Evolutionary conservation across 2,113 vertebrate species (phyloP).

Genomic region (Carettochelys insculpta): DNA sequence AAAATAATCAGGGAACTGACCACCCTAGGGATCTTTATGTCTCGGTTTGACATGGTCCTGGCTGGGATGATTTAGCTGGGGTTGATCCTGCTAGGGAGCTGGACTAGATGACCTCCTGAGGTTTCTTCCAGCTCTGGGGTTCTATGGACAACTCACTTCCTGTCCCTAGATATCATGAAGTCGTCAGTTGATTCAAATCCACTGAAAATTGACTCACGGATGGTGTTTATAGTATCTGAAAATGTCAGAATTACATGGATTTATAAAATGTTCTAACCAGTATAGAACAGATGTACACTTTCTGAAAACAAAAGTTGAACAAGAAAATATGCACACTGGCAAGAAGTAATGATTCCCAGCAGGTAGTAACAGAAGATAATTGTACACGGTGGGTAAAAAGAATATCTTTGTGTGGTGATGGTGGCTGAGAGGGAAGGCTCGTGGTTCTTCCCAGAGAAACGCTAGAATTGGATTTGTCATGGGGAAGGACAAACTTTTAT

Average conservation of each 20-base stretch:
- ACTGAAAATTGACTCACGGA: not conserved
- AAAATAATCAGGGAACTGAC: too few species aligned
- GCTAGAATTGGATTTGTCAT: not conserved
- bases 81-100: too few species aligned
- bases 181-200: not conserved
- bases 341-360: not conserved
- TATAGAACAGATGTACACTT: not conserved
- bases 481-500: not conserved
- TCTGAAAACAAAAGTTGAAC: not conserved
- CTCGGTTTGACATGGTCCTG: too few species aligned
- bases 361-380: not conserved
- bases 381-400: not conserved
- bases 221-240: not conserved
- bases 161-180: not conserved
- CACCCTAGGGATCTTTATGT: too few species aligned
- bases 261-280: too few species aligned
- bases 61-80: too few species aligned
- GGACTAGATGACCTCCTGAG: too few species aligned
- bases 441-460: not conserved
- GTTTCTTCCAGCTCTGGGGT: too few species aligned
- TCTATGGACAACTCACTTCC: not conserved
- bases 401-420: too few species aligned
- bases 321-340: not conserved
- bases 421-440: not conserved
- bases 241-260: not conserved